Percentiles rank a stretch among this genome's conserved stretches.
Conservation (phyloP, 1,140 invertebrate genomes). For the Chelonus insularis region DNA sequence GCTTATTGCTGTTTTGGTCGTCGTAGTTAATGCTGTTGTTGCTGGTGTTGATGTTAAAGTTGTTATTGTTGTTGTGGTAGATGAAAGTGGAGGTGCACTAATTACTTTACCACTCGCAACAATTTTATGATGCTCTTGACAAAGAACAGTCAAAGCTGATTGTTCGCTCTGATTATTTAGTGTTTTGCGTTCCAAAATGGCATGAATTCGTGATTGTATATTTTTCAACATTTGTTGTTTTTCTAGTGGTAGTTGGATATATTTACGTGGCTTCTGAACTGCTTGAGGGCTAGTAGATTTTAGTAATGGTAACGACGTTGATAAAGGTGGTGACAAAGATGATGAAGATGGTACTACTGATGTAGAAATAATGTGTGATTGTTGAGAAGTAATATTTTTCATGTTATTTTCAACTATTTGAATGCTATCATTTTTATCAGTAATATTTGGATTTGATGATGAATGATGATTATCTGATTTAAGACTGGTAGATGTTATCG, state of each 20-base stretch:
- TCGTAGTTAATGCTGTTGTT: constrained; percentile 31
- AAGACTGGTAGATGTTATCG: background rate
- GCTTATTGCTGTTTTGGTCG: constrained; percentile 53
- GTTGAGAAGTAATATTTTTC: too few species aligned
- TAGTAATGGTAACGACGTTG: constrained; percentile 41
- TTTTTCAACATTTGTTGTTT: constrained; percentile 52
- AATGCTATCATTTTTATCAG: constrained; percentile 42
- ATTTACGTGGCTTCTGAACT: constrained; percentile 49
- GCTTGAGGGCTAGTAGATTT: constrained; percentile 47
- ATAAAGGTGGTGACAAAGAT: constrained; percentile 36
- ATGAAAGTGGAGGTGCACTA: constrained; percentile 36
- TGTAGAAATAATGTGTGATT: too few species aligned
- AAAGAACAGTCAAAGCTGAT: constrained; percentile 55
- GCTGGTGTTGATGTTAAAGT: constrained; percentile 39
- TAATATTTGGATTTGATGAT: background rate
- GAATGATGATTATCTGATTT: constrained; percentile 27
- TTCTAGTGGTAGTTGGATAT: constrained; percentile 51
- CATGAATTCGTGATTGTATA: constrained; percentile 61
- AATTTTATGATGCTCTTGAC: constrained; percentile 62
- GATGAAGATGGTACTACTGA: too few species aligned
- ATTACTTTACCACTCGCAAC: constrained; percentile 62
- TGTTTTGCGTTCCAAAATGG: constrained; percentile 47
- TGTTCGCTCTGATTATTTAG: constrained; percentile 54
- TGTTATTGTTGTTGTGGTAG: constrained; percentile 42
- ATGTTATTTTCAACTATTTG: constrained; percentile 41